phyloP scores from a whole-genome alignment of 2,113 vertebrate genomes.

The Nyctereutes procyonoides region DNA sequence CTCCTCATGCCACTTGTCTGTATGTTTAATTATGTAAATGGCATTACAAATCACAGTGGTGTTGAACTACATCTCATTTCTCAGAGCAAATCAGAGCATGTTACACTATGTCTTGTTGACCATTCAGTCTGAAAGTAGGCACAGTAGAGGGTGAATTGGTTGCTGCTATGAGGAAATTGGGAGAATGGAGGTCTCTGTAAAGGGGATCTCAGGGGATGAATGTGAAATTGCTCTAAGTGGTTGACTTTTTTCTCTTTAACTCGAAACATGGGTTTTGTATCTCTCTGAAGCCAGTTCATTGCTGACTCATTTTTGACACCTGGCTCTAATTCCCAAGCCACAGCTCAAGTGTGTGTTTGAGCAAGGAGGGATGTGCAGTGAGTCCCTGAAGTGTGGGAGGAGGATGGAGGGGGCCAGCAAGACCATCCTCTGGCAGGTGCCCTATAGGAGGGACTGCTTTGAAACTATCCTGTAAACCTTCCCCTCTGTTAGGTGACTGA shows the following conservation, averaged over 20 bases:
- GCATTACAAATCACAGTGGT: conserved; percentile 70
- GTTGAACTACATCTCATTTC: conserved; percentile 71
- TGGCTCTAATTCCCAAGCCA: conserved; percentile 78
- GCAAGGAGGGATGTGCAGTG: not conserved
- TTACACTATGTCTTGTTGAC: conserved; percentile 27
- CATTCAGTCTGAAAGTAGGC: not conserved
- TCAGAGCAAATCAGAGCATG: conserved; percentile 66
- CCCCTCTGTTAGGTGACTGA: not conserved
- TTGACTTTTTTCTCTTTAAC: not conserved
- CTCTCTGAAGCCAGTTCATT: conserved; percentile 80
- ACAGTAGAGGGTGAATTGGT: not conserved
- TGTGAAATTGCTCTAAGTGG: not conserved
- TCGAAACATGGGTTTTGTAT: not conserved
- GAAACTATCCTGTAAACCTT: no score
- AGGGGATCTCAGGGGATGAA: not conserved
- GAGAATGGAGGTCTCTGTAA: not conserved
- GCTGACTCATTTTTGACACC: conserved; percentile 67
- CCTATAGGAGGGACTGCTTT: not conserved
- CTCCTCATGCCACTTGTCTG: conserved; percentile 32
- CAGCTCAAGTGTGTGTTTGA: conserved; percentile 40
- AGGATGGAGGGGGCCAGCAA: not conserved
- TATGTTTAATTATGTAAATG: conserved; percentile 76
- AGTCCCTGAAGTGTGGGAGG: not conserved
- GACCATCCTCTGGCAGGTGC: not conserved
- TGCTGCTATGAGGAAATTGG: not conserved